A percentile compares a stretch with the other conserved stretches of the same genome.
Evolutionary conservation across 2,797 vertebrate species (phyloP).

Genomic region (Morelia viridis): DNA sequence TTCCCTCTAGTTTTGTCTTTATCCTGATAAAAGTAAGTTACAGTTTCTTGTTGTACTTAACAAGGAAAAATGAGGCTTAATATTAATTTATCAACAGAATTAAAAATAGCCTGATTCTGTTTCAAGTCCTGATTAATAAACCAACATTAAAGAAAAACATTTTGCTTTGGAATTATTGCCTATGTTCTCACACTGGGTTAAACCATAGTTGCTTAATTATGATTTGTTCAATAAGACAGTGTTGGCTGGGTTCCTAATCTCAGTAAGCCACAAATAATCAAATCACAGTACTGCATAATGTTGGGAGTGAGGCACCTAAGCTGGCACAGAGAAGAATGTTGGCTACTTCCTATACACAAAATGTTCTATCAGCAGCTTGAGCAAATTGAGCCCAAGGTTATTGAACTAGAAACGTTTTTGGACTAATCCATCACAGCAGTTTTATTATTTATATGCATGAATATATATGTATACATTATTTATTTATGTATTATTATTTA

Average conservation of each 20-base stretch:
- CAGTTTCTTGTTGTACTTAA: not conserved
- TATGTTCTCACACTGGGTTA: not conserved
- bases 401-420: not conserved
- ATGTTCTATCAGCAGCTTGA: slow-evolving; percentile 22
- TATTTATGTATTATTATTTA: slow-evolving; percentile 36
- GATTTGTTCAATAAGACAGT: not conserved
- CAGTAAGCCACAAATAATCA: not conserved
- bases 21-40: not conserved
- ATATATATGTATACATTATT: not conserved
- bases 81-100: too few relatives aligned
- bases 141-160: not conserved
- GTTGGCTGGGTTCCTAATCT: not conserved
- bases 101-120: not conserved
- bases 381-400: slow-evolving; percentile 45
- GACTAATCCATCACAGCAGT: not conserved
- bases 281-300: not conserved
- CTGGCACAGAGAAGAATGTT: not conserved
- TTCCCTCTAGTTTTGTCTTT: not conserved
- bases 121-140: not conserved
- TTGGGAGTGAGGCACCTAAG: not conserved
- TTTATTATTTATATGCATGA: slow-evolving; percentile 53
- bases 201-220: not conserved
- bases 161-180: not conserved
- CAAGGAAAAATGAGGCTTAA: not conserved
- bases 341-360: not conserved